Evolutionary conservation across 1,140 invertebrate species (phyloP).

Genomic region (Melipona quadrifasciata): DNA sequence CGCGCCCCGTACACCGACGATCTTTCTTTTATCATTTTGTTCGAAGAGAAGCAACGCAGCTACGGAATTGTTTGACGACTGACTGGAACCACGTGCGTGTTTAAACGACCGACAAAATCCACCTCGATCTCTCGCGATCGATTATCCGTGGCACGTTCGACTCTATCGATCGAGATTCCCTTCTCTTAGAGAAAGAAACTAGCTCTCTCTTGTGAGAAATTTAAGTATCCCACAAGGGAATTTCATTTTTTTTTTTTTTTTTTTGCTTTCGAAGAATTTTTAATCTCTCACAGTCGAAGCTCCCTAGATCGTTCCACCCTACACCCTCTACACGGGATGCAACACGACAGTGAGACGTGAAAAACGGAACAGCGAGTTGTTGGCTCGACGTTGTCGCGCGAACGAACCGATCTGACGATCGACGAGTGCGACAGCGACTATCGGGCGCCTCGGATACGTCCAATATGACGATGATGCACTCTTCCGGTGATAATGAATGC

Average conservation of each 20-base stretch:
- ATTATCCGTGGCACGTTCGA: neutral
- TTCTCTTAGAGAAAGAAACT: neutral
- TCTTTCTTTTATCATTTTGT: neutral
- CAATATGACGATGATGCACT: neutral
- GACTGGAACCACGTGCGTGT: neutral
- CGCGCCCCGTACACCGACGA: neutral
- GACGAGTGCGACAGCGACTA: neutral
- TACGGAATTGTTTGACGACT: neutral
- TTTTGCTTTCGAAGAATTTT: neutral
- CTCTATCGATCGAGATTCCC: neutral
- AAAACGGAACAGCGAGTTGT: neutral
- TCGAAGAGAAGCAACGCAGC: neutral
- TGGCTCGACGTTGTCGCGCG: neutral
- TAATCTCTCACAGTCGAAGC: neutral
- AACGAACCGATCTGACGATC: conserved; percentile 18
- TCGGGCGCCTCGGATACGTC: neutral
- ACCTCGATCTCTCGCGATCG: neutral
- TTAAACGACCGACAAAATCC: neutral
- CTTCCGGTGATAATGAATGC: neutral
- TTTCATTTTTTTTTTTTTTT: neutral
- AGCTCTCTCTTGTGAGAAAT: neutral
- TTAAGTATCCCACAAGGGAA: neutral
- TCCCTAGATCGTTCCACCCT: neutral
- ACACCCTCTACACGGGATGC: neutral
- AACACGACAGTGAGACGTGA: conserved; percentile 23